Evolutionary conservation across 1,140 invertebrate species (phyloP).

Genomic region (Zaprionus kolodkinae): DNA sequence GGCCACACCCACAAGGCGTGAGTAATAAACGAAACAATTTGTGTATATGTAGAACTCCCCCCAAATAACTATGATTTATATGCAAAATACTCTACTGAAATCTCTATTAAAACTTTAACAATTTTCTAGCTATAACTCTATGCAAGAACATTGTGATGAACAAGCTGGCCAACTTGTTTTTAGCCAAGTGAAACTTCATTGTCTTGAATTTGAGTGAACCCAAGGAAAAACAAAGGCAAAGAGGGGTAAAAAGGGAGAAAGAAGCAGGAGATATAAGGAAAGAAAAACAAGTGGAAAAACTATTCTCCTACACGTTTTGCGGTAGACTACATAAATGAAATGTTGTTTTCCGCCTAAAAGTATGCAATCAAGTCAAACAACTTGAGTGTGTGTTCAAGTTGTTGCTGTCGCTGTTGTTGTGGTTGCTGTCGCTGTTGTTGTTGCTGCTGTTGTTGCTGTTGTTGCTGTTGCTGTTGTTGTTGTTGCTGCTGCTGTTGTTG

Average conservation of each 20-base stretch:
- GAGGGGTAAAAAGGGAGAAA: neutral
- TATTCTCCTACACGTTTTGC: slow-evolving; percentile 64
- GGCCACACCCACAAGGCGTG: neutral
- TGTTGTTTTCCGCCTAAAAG: slow-evolving; percentile 65
- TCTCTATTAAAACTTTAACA: slow-evolving; percentile 18
- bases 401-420: slow-evolving; percentile 18
- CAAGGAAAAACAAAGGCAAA: neutral
- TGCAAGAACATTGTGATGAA: slow-evolving; percentile 24
- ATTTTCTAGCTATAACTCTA: slow-evolving; percentile 6
- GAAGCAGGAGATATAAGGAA: neutral
- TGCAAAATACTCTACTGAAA: neutral
- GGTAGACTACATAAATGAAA: slow-evolving; percentile 51
- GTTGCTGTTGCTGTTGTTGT: slow-evolving; percentile 7
- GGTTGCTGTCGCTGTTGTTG: slow-evolving; percentile 7
- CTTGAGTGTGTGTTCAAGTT: slow-evolving; percentile 45
- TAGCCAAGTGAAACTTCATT: slow-evolving; percentile 20
- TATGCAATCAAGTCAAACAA: slow-evolving; percentile 79
- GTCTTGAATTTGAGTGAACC: slow-evolving; percentile 17
- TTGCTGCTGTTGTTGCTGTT: neutral
- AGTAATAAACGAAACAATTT: neutral
- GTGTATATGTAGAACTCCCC: neutral
- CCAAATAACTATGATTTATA: neutral
- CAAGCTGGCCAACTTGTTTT: slow-evolving; percentile 24
- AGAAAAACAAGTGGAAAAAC: slow-evolving; percentile 47
- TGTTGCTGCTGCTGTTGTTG: slow-evolving; percentile 21